Conservation (phyloP, 1,140 invertebrate species). For the Tetragnatha versicolor region DNA sequence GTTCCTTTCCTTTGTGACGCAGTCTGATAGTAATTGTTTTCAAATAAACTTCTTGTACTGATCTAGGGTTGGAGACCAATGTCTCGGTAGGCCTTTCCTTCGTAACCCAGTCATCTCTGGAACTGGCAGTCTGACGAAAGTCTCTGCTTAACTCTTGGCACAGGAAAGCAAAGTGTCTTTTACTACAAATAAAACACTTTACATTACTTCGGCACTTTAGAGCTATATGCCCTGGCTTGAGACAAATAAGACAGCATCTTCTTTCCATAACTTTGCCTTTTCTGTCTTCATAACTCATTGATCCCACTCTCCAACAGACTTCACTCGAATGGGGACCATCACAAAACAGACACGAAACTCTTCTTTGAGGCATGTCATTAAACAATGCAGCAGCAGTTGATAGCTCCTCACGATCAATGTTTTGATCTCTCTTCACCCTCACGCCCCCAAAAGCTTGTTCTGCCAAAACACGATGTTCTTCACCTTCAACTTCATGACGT, state of each 20-base stretch:
- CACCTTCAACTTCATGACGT: too few species aligned
- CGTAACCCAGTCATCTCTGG: neutral
- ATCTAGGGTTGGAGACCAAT: neutral
- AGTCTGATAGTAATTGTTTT: constrained; percentile 26
- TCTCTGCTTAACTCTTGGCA: neutral
- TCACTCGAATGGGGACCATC: neutral
- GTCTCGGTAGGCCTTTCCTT: neutral
- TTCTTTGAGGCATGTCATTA: neutral
- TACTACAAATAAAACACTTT: neutral
- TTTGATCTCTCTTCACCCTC: too few species aligned
- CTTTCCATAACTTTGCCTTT: neutral
- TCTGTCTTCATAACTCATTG: constrained; percentile 4
- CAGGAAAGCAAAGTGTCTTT: neutral
- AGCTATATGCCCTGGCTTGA: neutral
- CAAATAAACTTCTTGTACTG: constrained; percentile 11
- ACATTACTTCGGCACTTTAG: neutral
- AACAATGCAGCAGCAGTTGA: neutral
- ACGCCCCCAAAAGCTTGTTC: too few species aligned
- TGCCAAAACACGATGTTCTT: too few species aligned
- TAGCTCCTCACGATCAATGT: too few species aligned
- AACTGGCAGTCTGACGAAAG: neutral
- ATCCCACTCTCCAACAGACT: constrained; percentile 2
- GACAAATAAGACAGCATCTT: neutral
- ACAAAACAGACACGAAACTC: constrained; percentile 19
- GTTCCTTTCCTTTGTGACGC: neutral